Evolutionary conservation across 2,888 invertebrate genomes (phyloP), one percentile per base, ranked within the genome.

Genomic region (Microchrysa polita): DNA sequence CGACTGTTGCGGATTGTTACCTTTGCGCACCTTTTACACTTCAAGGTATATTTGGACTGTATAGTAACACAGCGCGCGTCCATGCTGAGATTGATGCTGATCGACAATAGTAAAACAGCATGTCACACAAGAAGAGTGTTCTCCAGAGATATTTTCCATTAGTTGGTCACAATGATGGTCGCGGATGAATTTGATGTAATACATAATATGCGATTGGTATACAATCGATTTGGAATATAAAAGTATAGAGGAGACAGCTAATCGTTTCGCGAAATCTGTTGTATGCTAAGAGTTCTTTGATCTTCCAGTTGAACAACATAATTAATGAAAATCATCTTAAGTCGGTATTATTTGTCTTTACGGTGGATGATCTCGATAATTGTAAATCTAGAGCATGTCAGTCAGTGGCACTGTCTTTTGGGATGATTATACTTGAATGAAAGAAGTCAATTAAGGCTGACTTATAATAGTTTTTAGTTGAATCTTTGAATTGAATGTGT

Each of bases 1-100:
- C 69, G 71, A 74, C 74, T 74, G 67, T 48, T 53, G 69, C 60
- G 67, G 69, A 65, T 73, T 74, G 74, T 71, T 76, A 74, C 72
- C 67, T 74, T 73, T 74, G 73, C 69, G 65, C 75, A 72, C 73
- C 72, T 75, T 74, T 75, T 75, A 65, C 74, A 65, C 57, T 52
- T 73, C 67, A 67, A 69, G 27, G 53, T 27, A 53, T n/a, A n/a
- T n/a, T 55, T 16, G 65, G 34, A 53, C 67, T 16, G n/a, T n/a
- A n/a, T n/a, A 57, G 20, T 12, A 48, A 22, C 42, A 22, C 65
- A 23, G 16, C 18, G 48, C 16, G 16, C 18, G 48, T 34, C 22
- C 65, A 48, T 44, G 48, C 42, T 22, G 65, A 65, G 48, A 48
- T 48, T 22, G 65, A 48, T 48, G 65, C 18, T 22, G 65, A 65